Evolutionary conservation across 2,888 invertebrate genomes (phyloP).

Genomic region (Xylota segnis): DNA sequence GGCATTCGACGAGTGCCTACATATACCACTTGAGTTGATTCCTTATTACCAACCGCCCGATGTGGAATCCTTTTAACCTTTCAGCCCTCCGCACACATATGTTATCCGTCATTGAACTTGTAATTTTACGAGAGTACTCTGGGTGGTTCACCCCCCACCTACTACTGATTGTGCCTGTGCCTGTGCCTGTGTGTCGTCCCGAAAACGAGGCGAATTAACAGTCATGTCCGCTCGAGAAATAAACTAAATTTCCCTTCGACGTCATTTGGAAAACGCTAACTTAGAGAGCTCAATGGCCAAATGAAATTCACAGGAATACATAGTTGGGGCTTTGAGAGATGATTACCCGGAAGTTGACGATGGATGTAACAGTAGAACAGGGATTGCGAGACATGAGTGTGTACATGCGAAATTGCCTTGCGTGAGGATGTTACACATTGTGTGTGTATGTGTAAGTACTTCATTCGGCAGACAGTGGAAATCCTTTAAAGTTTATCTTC

Average conservation of each 20-base stretch:
- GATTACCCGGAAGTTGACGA: conserved; percentile 52
- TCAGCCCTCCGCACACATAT: conserved; percentile 44
- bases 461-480: not conserved
- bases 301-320: conserved; percentile 56
- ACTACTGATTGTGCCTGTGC: too few relatives aligned
- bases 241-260: conserved; percentile 35
- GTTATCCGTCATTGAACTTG: conserved; percentile 71
- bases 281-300: conserved; percentile 44
- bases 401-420: conserved; percentile 43
- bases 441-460: not conserved
- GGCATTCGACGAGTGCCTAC: conserved; percentile 2
- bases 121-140: conserved; percentile 52
- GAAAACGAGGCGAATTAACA: conserved; percentile 65
- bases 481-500: conserved; percentile 53
- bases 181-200: not conserved
- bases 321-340: conserved; percentile 56
- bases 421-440: conserved; percentile 18
- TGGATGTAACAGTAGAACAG: conserved; percentile 21
- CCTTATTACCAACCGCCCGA: conserved; percentile 26
- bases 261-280: conserved; percentile 46
- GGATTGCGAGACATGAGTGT: conserved; percentile 50
- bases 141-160: not conserved
- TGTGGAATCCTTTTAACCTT: conserved; percentile 66
- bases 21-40: conserved; percentile 39
- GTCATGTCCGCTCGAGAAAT: conserved; percentile 63